Evolutionary conservation across 2,888 invertebrate genomes (phyloP), one percentile per base, ranked within the genome.

Genomic region (Linnaemya vulpina): DNA sequence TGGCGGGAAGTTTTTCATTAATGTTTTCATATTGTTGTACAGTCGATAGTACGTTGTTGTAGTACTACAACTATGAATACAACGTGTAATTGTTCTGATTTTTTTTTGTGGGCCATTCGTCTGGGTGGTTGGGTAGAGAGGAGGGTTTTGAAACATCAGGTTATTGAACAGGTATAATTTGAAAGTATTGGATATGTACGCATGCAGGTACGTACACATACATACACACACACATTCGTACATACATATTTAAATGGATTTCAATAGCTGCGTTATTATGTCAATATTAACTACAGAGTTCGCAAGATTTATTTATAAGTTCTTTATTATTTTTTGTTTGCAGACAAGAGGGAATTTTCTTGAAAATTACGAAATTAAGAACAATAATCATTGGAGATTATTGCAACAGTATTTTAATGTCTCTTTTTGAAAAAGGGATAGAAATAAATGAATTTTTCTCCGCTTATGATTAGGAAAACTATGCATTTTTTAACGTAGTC

Each of bases 1-100:
- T 79, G 84, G 84, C 84, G 84, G 79, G 84, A 84, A 84, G 65
- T 80, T 84, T 79, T 84, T 84, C 80, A 80, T 76, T 80, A 84
- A 73, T 84, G 43, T 49, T 63, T 82, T 17, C 49, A 13, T 43
- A 55, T 38, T 73, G 55, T 49, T 79, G 79, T 79, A 79, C 79
- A 71, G 71, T 79, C 46, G 46, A 73, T 77, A 49, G 67, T 53
- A 71, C 46, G 17, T 46, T 58, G 3, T 46, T 58, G 55, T 65
- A 38, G 40, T 78, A 79, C 25, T 71, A 79, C 53, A 35, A 63
- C 20, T 35, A 10, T 40, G 17, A 53, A 51, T 77, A 60, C 20
- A 53, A 62, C 53, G 30, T 13, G 62, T 51, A 79, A 43, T 73
- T 73, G 63, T 79, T 65, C 35, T 71, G 63, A 77, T 79, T 71